A percentile compares a stretch with the other conserved stretches of the same genome.
Evolutionary conservation across 2,113 vertebrate genomes (phyloP).

Genomic region (Psittacula cyanocephala): DNA sequence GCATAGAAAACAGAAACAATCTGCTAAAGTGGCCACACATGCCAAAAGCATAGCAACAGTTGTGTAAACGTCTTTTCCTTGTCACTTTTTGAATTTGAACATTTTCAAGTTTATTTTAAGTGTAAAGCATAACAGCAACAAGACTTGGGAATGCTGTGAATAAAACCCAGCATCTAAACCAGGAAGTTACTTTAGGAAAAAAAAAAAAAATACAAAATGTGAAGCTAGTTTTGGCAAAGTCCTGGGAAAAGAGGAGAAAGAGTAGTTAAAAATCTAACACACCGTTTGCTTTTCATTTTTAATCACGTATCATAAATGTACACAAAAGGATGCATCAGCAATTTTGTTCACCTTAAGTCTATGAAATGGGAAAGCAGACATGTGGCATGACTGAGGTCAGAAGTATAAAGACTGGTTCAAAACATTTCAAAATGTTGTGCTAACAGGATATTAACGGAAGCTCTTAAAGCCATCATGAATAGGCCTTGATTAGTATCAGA

Average conservation of each 20-base stretch:
- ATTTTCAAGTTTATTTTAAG: slow-evolving; percentile 9
- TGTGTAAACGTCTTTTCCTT: not conserved
- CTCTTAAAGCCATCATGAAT: not conserved
- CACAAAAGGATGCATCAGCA: slow-evolving; percentile 16
- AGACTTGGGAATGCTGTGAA: not conserved
- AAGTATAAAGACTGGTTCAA: slow-evolving; percentile 40
- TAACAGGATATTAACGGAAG: not conserved
- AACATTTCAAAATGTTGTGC: slow-evolving; percentile 43
- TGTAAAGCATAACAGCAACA: not conserved
- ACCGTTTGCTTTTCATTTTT: slow-evolving; percentile 7
- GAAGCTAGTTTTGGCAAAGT: not conserved
- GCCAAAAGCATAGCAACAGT: not conserved
- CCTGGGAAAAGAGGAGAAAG: not conserved
- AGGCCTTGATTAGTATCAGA: not conserved
- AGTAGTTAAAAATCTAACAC: not conserved
- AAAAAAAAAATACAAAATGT: not conserved
- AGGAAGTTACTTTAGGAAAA: not conserved
- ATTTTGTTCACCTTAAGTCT: not conserved
- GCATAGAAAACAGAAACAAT: not conserved
- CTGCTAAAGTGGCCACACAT: not conserved
- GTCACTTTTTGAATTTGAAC: not conserved
- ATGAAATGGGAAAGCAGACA: not conserved
- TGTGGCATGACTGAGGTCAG: slow-evolving; percentile 22
- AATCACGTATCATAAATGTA: slow-evolving; percentile 11
- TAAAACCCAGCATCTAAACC: not conserved